Base-by-base conservation (phyloP, 2,113 vertebrate species). In the Aptenodytes forsteri region DNA sequence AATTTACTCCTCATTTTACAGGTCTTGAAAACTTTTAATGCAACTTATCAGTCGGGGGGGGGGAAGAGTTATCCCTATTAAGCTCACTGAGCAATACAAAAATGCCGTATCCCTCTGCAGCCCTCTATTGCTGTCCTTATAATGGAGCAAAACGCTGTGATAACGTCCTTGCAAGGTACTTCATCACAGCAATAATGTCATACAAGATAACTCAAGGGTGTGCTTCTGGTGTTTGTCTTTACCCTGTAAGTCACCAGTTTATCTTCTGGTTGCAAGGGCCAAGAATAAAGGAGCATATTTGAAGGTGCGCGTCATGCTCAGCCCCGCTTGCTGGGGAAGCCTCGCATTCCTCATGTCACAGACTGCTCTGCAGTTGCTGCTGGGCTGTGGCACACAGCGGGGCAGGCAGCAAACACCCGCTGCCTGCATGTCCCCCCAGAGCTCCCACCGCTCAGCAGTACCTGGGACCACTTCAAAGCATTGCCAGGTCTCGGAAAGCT, bases 401-500 rank as follows among this genome's bases (percentile, higher is more conserved):
- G 69, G 49, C 47, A 54, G 65, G 62, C 73, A 40, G 26, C 47
- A 59, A 76, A 59, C 22, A 27, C 8, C 27, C 66, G 0, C 21
- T 18, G 71, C 38, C 42, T 8, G 16, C 0, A 0, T 1, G 9
- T 20, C 12, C 42, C 25, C 40, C 7, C 10, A 13, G 12, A 38
- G 62, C 32, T 54, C 50, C 9, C 55, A 27, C 25, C 11, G 17
- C 71, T 29, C 23, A 1, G 25, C 1, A 0, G 13, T 3, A 65
- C 18, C 47, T 2, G 23, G 27, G 26, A 66, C 42, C 22, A 2
- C 36, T 15, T 16, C 12, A 7, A 40, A 55, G 17, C 49, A 69
- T 7, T 1, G 0, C 34, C 10, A 9, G 47, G n/a, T 11, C 29
- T 42, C 0, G 0, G 30, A 47, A 83, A 70, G 78, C 29, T 38